Evolutionary conservation across 2,113 vertebrate genomes (phyloP), one percentile per base, ranked within the genome.

Genomic region (Galeopterus variegatus): DNA sequence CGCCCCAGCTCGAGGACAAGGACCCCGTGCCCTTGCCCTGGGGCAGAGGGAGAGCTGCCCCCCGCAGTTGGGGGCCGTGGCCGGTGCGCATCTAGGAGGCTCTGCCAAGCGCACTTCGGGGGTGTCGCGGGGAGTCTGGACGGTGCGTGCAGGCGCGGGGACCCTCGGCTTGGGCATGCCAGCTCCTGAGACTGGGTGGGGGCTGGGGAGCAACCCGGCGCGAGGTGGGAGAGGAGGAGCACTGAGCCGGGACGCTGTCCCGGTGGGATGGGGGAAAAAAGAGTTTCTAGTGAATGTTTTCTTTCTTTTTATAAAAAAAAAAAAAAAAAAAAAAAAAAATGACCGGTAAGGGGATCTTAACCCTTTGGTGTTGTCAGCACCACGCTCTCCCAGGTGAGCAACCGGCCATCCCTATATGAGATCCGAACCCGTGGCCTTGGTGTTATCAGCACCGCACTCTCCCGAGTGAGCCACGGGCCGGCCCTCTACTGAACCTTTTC

Each of bases 21-120:
- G 98, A 97, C 93, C 98, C 96, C 23, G 93, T 97, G 98, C 95
- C 97, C 98, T 98, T 98, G 98, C 94, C 84, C 69, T 19, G 21
- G 93, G 96, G 85, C 88, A 26, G 92, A 93, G 77, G 88, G 93
- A 41, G 67, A 83, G 52, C 73, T 85, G 92, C 33, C 56, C 95
- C 94, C 56, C 60, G 56, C 45, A 48, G 33, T 14, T 75, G 72
- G 92, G 88, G 70, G 88, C 56, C 21, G 67, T 64, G n/a, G 48
- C 31, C 7, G 48, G 65, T 26, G 28, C 17, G 36, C 60, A 8
- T 45, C 36, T 5, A 9, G 28, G 81, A 41, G 41, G 50, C n/a
- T 33, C 14, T 3, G 33, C 5, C 11, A 9, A 33, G 88, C 17
- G 65, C 88, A 12, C 54, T 62, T n/a, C 2, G 54, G 12, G 56